Evolutionary conservation across 2,888 invertebrate species (phyloP), one percentile per base, ranked within the genome.

Genomic region (Malacosoma neustria): DNA sequence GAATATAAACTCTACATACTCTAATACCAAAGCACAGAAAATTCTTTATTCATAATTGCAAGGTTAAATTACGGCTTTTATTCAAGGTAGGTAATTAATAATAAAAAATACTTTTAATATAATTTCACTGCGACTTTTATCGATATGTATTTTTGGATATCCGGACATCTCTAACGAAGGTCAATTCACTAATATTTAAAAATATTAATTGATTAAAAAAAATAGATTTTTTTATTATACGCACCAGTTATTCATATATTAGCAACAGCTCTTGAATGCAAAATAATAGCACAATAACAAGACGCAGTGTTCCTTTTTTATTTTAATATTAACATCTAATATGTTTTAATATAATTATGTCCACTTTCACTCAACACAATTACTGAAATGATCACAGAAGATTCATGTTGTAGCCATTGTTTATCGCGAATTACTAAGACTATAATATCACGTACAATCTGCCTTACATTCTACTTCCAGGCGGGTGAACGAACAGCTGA

Each of bases 401-500:
- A 5, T 5, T 22, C 5, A 22, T 22, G 22, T 22, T 9, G 6
- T 22, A 7, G 9, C 9, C 5, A 22, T 9, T 6, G 22, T 22
- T 22, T 22, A 22, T 2, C 4, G 9, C 22, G 22, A 22, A 22
- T 22, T 22, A 22, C 9, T 22, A 22, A 22, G 22, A 2, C 22
- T 7, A 14, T 30, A 37, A 35, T 31, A 12, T 7, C 31, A 31
- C 22, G 22, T 35, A 38, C 34, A 36, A 43, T 41, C 43, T 41
- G 32, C 35, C 32, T 37, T 43, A 40, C 45, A 39, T 42, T 40
- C 39, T 35, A 34, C 38, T 38, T 42, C 39, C 38, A 32, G 33
- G 38, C 48, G 49, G 51, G 48, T 51, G 47, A 49, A 49, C 38
- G 45, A 54, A 52, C 61, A 63, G 61, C 61, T 63, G 61, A 58